Conservation (phyloP, 1,140 invertebrate species). For the Ostrea denselamellosa region DNA sequence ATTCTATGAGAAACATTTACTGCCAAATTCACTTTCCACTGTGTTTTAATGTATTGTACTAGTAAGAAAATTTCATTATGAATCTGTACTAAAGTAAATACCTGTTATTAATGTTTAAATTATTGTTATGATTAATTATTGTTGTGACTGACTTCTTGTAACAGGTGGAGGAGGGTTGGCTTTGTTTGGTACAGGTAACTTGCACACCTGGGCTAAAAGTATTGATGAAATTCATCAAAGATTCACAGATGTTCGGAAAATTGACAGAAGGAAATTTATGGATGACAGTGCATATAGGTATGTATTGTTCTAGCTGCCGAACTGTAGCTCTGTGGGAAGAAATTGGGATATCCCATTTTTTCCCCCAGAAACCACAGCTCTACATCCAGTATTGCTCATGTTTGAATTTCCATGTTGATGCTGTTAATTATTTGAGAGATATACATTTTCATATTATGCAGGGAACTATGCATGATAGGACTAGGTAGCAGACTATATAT, state of each 20-base stretch:
- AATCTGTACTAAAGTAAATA: too few species aligned
- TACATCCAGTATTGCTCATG: too few species aligned
- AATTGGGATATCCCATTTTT: too few species aligned
- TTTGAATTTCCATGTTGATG: too few species aligned
- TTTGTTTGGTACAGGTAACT: slow-evolving; percentile 91
- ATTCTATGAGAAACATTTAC: too few species aligned
- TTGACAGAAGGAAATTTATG: slow-evolving; percentile 87
- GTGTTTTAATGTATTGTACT: background rate
- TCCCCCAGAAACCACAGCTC: too few species aligned
- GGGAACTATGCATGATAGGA: too few species aligned
- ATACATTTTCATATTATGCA: too few species aligned
- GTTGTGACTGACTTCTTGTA: background rate
- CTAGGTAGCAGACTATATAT: too few species aligned
- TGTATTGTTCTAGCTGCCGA: too few species aligned
- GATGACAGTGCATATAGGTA: slow-evolving; percentile 92
- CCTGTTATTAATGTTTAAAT: background rate
- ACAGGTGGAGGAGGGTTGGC: slow-evolving; percentile 88
- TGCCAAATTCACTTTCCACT: background rate
- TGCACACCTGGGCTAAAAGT: slow-evolving; percentile 92
- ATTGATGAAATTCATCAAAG: slow-evolving; percentile 85
- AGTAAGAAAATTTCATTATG: background rate
- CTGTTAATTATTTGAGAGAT: too few species aligned
- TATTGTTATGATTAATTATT: background rate
- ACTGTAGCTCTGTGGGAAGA: too few species aligned
- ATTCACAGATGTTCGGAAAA: slow-evolving; percentile 82